Base-by-base conservation (phyloP, 2,888 invertebrate species). In the Agrotis segetum region DNA sequence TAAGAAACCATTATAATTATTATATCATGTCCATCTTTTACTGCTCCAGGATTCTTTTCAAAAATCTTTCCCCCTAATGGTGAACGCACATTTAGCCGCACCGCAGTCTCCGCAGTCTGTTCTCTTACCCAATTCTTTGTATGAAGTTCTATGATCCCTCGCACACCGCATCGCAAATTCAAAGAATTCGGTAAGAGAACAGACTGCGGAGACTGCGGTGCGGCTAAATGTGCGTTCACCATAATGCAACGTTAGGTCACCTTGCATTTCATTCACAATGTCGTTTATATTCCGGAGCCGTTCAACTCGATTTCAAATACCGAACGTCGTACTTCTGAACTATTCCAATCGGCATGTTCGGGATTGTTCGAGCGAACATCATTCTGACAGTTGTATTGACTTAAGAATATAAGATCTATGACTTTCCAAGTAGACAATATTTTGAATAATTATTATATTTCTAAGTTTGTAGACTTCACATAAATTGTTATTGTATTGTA, bases 301-400 rank as follows among this genome's bases (percentile, higher is more conserved):
- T 81, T 83, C 81, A 78, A 82, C 68, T 73, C 50, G 72, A 74
- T 67, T 82, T 81, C 82, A 69, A 79, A 75, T 78, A 80, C 58
- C 77, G 82, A 83, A 78, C 74, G 75, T 56, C 70, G 56, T 82
- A 79, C 64, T 74, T 76, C 70, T 55, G 74, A 92, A 92, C 91
- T 90, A 91, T 92, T 92, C 88, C 90, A 92, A 93, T 93, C 93
- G 91, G 86, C 87, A 86, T 84, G 79, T 81, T 66, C 60, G 50
- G 44, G 55, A 83, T 83, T 71, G 84, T 74, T 81, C 58, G 53
- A 66, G 67, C 55, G 71, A 73, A 63, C 62, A 76, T 79, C n/a
- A n/a, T n/a, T n/a, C 74, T 75, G 78, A 79, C 81, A 65, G 60
- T 52, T 55, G 34, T 77, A 60, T 62, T 69, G 77, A 77, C 67